These are phyloP conservation scores for Coremacera marginata DNA, from an alignment of 2,888 invertebrate genomes.

Conservation along the genomic window DNA sequence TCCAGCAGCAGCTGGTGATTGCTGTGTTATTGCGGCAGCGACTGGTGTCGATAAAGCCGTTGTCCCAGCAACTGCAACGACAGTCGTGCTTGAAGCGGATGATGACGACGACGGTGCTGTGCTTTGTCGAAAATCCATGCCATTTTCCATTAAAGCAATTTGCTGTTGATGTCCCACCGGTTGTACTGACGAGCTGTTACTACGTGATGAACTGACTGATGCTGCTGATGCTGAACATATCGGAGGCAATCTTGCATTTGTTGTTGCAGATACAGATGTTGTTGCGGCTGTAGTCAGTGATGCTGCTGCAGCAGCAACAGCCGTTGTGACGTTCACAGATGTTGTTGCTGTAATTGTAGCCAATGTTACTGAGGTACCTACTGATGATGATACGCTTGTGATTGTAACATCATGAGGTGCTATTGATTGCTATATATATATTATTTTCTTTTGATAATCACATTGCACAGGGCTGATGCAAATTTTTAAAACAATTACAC, in stretches of 20 bases:
- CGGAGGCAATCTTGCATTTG: conserved; percentile 49
- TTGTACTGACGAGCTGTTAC: conserved; percentile 20
- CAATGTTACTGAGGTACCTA: conserved; percentile 41
- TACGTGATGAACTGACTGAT: conserved; percentile 18
- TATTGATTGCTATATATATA: too few species aligned
- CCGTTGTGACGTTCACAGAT: conserved; percentile 46
- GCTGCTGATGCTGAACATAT: conserved; percentile 36
- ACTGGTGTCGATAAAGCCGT: conserved; percentile 33
- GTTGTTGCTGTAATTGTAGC: conserved; percentile 47
- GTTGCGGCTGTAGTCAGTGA: conserved; percentile 53
- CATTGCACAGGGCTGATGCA: background rate
- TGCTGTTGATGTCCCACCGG: conserved; percentile 45
- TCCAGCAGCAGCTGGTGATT: conserved; percentile 40
- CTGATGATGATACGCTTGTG: conserved; percentile 43
- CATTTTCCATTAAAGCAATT: conserved; percentile 56
- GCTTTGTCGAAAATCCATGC: conserved; percentile 61
- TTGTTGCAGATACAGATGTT: conserved; percentile 51
- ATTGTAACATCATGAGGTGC: conserved; percentile 46
- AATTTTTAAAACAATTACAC: background rate
- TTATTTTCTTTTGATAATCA: too few species aligned
- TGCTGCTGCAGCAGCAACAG: conserved; percentile 52
- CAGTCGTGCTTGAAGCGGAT: conserved; percentile 34
- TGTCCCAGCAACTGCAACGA: conserved; percentile 37
- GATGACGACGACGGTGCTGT: conserved; percentile 39
- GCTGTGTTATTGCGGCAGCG: conserved; percentile 41